Base-by-base conservation (phyloP, 1,140 invertebrate genomes). In the Scaptodrosophila lebanonensis region DNA sequence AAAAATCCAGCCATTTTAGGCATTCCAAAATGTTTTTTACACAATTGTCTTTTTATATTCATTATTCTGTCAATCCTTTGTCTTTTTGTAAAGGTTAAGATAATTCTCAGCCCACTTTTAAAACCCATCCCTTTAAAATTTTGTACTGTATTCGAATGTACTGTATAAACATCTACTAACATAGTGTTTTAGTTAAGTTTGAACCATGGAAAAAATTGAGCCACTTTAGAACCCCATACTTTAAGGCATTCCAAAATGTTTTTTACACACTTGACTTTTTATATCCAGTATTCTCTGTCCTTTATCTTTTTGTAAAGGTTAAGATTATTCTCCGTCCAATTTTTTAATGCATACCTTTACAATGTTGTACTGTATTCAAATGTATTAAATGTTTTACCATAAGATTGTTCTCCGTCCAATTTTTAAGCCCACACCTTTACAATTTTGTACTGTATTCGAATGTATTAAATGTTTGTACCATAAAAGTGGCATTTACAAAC, bases 101-200 rank as follows among this genome's bases (percentile, higher is more conserved):
- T n/a, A n/a, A n/a, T n/a, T n/a, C n/a, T 25, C 8, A 3, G 22
- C 8, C 22, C 22, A 25, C 3, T 25, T 25, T 25, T 25, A 25
- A 25, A 3, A 25, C 22, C 22, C 22, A 25, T n/a, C n/a, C n/a
- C n/a, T n/a, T n/a, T n/a, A n/a, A n/a, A n/a, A n/a, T n/a, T n/a
- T n/a, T n/a, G n/a, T n/a, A n/a, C n/a, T n/a, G n/a, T n/a, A n/a
- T 17, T 22, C 12, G 7, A 79, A 82, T 70, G 58, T 54, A 75
- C 83, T 82, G 75, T 76, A 82, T 82, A 83, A 82, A 82, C 76
- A 67, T 82, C 61, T 60, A 66, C 62, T 82, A 67, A 67, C 47
- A 53, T 66, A 82, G 66, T 75, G 62, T 54, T 56, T 62, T 79
- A 73, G 56, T 52, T 77, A 65, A 68, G 68, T 44, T 42, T 29